Conservation (phyloP, 2,888 invertebrate species). For the Agrilus cyanescens region DNA sequence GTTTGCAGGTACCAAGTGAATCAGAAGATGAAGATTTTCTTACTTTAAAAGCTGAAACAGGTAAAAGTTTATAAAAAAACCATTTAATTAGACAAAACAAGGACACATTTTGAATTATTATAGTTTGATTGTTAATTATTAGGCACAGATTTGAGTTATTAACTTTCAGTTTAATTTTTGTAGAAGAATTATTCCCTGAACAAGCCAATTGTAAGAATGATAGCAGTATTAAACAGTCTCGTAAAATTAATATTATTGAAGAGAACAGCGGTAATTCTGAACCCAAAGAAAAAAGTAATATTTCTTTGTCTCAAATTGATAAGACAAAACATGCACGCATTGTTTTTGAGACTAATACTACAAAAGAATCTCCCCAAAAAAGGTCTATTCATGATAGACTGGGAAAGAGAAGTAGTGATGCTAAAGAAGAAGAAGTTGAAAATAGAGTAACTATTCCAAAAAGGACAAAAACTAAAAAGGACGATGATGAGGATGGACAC, state of each 20-base stretch:
- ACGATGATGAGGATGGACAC: constrained; percentile 22
- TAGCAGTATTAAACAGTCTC: background rate
- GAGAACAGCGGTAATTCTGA: background rate
- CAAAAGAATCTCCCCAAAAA: constrained; percentile 19
- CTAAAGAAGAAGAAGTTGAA: constrained; percentile 7
- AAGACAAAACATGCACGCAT: constrained; percentile 18
- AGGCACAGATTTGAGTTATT: too few relatives aligned
- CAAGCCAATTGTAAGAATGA: constrained; percentile 9
- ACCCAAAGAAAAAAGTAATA: too few relatives aligned
- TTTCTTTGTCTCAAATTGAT: too few relatives aligned
- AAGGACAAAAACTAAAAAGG: constrained; percentile 21
- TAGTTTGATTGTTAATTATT: too few relatives aligned
- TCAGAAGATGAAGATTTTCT: constrained; percentile 54
- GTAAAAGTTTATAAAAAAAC: constrained; percentile 11
- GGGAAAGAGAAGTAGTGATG: constrained; percentile 27
- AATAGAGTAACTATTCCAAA: constrained; percentile 9
- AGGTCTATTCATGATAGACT: constrained; percentile 39
- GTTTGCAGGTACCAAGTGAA: constrained; percentile 40
- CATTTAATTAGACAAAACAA: too few relatives aligned
- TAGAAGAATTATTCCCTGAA: constrained; percentile 22
- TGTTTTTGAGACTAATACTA: constrained; percentile 19
- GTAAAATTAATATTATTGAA: constrained; percentile 5
- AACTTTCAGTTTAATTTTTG: constrained; percentile 4
- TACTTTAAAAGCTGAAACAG: constrained; percentile 52
- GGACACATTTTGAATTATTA: too few relatives aligned